Evolutionary conservation across 2,888 invertebrate species (phyloP).

Genomic region (Nectonema munidae): DNA sequence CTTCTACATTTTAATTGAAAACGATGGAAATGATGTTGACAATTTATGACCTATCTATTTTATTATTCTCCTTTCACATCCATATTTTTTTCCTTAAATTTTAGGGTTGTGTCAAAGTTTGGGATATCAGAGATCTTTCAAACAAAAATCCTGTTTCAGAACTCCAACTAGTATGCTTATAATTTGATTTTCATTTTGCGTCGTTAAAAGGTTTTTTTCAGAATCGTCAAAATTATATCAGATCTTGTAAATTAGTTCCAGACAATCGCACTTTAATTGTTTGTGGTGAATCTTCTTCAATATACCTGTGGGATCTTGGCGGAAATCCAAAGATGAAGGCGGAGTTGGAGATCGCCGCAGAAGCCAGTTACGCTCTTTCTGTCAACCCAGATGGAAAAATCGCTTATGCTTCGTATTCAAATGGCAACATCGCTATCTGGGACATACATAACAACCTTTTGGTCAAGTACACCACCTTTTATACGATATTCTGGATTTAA

Average conservation of each 20-base stretch:
- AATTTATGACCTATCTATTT: too few species aligned
- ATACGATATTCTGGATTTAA: too few species aligned
- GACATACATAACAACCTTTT: slow-evolving; percentile 64
- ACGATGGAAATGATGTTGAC: too few species aligned
- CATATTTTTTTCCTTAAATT: too few species aligned
- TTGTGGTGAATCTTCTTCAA: slow-evolving; percentile 70
- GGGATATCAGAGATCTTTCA: slow-evolving; percentile 38
- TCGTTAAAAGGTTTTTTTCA: too few species aligned
- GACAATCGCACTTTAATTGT: slow-evolving; percentile 75
- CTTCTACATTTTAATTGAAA: too few species aligned
- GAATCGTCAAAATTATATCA: slow-evolving; percentile 80
- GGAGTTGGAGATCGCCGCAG: slow-evolving; percentile 63
- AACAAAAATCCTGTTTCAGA: slow-evolving; percentile 53
- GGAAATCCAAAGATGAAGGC: slow-evolving; percentile 61
- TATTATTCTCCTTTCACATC: too few species aligned
- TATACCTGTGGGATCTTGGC: slow-evolving; percentile 64
- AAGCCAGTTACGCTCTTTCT: slow-evolving; percentile 82
- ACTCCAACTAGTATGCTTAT: slow-evolving; percentile 36
- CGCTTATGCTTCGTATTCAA: slow-evolving; percentile 84
- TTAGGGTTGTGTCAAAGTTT: slow-evolving; percentile 64
- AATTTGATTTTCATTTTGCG: slow-evolving; percentile 11
- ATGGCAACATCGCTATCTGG: slow-evolving; percentile 85
- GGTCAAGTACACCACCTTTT: slow-evolving; percentile 29
- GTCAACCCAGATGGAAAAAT: slow-evolving; percentile 79
- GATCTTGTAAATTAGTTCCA: slow-evolving; percentile 66